These are phyloP conservation scores for Temnothorax nylanderi DNA, from an alignment of 1,140 invertebrate genomes.

Conservation along the genomic window DNA sequence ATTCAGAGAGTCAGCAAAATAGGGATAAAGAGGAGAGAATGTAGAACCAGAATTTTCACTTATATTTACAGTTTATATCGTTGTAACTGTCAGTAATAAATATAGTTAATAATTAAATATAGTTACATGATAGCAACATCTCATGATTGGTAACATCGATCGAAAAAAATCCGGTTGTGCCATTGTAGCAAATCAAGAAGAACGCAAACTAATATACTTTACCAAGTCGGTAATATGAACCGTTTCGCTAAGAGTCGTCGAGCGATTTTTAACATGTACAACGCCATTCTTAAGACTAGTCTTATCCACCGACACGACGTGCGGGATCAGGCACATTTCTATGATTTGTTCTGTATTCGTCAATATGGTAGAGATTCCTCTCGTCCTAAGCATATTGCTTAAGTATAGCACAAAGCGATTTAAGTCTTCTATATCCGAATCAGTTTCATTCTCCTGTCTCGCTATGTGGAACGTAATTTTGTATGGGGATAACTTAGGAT, in stretches of 20 bases:
- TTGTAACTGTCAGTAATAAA: conserved; percentile 46
- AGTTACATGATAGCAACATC: conserved; percentile 35
- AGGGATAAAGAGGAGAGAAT: not conserved
- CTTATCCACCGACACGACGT: conserved; percentile 88
- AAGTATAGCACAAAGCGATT: conserved; percentile 82
- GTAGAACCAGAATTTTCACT: conserved; percentile 38
- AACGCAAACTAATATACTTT: conserved; percentile 78
- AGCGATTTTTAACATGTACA: conserved; percentile 89
- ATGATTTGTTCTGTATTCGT: conserved; percentile 66
- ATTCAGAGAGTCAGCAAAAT: conserved; percentile 1
- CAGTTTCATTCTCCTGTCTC: conserved; percentile 62
- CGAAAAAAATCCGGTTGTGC: not conserved
- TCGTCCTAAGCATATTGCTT: conserved; percentile 80
- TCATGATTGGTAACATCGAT: not conserved
- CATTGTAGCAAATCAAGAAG: conserved; percentile 40
- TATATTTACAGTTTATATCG: conserved; percentile 44
- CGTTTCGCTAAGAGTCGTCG: conserved; percentile 88
- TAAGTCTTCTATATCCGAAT: conserved; percentile 76
- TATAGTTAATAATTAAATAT: conserved; percentile 46
- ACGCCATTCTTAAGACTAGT: conserved; percentile 91
- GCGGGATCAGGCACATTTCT: conserved; percentile 88
- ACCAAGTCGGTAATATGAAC: conserved; percentile 85
- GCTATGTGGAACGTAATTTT: conserved; percentile 88
- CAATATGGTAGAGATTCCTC: conserved; percentile 80
- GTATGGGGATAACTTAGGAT: conserved; percentile 91